These are phyloP conservation scores for Nesoenas mayeri DNA, from an alignment of 2,113 vertebrate genomes.

Conservation along the genomic window DNA sequence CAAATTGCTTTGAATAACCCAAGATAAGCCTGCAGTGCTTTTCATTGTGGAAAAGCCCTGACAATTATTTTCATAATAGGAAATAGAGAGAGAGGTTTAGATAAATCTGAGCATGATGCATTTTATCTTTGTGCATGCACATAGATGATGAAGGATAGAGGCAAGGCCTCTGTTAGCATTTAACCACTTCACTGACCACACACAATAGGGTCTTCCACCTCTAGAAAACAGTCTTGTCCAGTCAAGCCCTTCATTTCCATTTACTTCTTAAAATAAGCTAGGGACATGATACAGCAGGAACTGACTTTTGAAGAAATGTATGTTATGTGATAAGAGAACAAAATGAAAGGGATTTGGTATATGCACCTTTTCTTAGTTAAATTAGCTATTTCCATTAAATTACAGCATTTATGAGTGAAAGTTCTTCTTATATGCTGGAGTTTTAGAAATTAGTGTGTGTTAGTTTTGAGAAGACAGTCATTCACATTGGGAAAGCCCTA, in stretches of 20 bases:
- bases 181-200: not conserved
- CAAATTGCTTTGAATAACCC: conserved; percentile 1
- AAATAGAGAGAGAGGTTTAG: not conserved
- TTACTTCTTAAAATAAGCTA: not conserved
- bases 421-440: not conserved
- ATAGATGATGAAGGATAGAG: not conserved
- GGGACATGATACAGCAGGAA: not conserved
- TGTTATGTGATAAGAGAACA: not conserved
- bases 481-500: not conserved
- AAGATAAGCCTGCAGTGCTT: not conserved
- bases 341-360: not conserved
- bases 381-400: not conserved
- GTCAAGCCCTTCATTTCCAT: not conserved
- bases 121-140: not conserved
- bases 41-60: not conserved
- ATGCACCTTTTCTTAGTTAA: not conserved
- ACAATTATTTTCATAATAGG: not conserved
- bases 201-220: not conserved
- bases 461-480: not conserved
- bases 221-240: not conserved
- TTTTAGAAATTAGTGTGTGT: not conserved
- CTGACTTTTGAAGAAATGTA: not conserved
- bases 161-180: not conserved
- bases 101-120: not conserved
- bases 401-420: not conserved